phyloP scores from a whole-genome alignment of 2,888 invertebrate genomes.

The Phoenoteleia sp. region DNA sequence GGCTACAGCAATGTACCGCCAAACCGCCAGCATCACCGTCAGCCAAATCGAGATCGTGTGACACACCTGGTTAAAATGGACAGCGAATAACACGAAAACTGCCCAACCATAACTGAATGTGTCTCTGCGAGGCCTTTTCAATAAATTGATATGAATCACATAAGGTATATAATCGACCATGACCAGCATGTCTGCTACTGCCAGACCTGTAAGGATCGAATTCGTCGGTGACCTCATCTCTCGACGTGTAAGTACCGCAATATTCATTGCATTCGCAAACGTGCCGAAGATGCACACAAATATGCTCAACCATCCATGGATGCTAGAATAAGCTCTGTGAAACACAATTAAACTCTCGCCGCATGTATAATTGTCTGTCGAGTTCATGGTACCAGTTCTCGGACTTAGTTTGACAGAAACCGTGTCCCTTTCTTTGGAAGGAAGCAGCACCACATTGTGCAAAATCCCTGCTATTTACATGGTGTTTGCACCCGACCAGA shows the following conservation, averaged over 20 bases:
- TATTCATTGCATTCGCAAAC: conserved; percentile 96
- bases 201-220: conserved; percentile 95
- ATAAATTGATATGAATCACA: conserved; percentile 93
- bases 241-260: conserved; percentile 95
- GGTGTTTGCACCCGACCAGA: not conserved
- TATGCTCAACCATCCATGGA: conserved; percentile 95
- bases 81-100: conserved; percentile 95
- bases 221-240: conserved; percentile 96
- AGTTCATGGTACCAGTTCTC: conserved; percentile 68
- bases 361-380: conserved; percentile 86
- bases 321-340: conserved; percentile 89
- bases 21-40: conserved; percentile 96
- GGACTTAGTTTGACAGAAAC: not conserved
- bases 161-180: conserved; percentile 98
- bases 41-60: conserved; percentile 98
- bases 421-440: too few relatives aligned
- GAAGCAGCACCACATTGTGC: too few relatives aligned
- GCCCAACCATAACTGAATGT: conserved; percentile 92
- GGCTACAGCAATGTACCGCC: conserved; percentile 96
- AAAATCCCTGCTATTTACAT: not conserved
- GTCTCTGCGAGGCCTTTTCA: conserved; percentile 87
- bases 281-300: conserved; percentile 96
- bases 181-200: conserved; percentile 97
- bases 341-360: conserved; percentile 89
- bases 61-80: conserved; percentile 95